Evolutionary conservation across 1,140 invertebrate species (phyloP).

Genomic region (Micrasema minimum): DNA sequence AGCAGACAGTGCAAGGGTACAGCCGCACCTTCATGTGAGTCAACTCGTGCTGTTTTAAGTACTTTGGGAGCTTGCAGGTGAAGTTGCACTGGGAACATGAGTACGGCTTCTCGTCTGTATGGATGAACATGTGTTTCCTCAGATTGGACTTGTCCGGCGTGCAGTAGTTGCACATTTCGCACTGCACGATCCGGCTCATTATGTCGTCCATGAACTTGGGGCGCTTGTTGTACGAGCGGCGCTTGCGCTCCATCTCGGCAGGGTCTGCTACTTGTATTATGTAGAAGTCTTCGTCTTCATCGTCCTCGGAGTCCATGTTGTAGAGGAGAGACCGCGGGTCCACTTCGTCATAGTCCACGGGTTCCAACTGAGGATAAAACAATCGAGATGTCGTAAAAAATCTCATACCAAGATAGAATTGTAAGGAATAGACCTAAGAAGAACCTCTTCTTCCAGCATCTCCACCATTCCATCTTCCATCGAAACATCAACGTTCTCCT

Average conservation of each 20-base stretch:
- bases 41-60: slow-evolving; percentile 37
- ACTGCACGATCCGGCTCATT: slow-evolving; percentile 6
- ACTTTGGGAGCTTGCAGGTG: slow-evolving; percentile 32
- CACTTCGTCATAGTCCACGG: not conserved
- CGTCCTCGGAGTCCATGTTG: slow-evolving; percentile 10
- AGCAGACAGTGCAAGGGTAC: slow-evolving; percentile 28
- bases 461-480: not conserved
- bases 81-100: slow-evolving; percentile 16
- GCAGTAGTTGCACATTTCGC: slow-evolving; percentile 34
- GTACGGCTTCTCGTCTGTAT: slow-evolving; percentile 33
- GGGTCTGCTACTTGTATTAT: slow-evolving; percentile 24
- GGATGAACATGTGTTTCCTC: slow-evolving; percentile 24
- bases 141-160: slow-evolving; percentile 21
- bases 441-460: too few relatives aligned
- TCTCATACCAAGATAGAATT: too few relatives aligned
- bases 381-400: too few relatives aligned
- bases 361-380: slow-evolving; percentile 1
- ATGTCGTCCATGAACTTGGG: slow-evolving; percentile 5
- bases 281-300: slow-evolving; percentile 35
- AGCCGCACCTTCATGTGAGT: slow-evolving; percentile 19
- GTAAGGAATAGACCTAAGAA: too few relatives aligned
- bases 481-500: not conserved
- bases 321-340: slow-evolving; percentile 1
- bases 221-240: slow-evolving; percentile 2
- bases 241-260: slow-evolving; percentile 8